These are phyloP conservation scores for Clupea harengus DNA, from an alignment of 2,113 vertebrate genomes.

Conservation along the genomic window DNA sequence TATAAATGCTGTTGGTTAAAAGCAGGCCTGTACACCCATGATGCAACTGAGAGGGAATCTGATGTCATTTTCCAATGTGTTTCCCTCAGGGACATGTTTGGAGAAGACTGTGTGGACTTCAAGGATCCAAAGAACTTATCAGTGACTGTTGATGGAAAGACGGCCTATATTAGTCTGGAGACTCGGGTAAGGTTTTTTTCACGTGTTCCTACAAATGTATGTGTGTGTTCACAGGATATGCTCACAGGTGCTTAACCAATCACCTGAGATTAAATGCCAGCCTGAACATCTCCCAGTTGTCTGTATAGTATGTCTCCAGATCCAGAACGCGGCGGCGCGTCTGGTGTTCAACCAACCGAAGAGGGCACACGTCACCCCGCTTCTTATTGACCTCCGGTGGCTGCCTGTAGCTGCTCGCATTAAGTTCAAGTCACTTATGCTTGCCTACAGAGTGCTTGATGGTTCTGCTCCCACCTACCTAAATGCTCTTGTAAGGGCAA, in stretches of 20 bases:
- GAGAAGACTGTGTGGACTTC: constrained; percentile 84
- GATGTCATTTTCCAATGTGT: not conserved
- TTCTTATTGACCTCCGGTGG: too few species aligned
- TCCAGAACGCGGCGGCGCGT: too few species aligned
- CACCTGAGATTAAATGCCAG: not conserved
- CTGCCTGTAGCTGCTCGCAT: too few species aligned
- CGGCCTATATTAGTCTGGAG: constrained; percentile 79
- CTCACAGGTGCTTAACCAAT: not conserved
- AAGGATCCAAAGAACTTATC: constrained; percentile 73
- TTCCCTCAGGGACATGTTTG: constrained; percentile 87
- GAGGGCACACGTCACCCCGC: too few species aligned
- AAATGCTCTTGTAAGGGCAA: too few species aligned
- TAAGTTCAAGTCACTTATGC: too few species aligned
- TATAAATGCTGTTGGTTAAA: not conserved
- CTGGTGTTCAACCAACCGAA: too few species aligned
- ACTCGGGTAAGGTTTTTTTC: constrained; percentile 77
- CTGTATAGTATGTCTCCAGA: not conserved
- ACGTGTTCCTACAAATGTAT: not conserved
- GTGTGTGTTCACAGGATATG: not conserved
- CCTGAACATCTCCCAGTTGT: not conserved
- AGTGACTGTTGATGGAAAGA: constrained; percentile 85
- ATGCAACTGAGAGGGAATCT: not conserved
- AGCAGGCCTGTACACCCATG: not conserved
- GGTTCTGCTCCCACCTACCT: too few species aligned
- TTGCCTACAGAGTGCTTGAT: too few species aligned